These are phyloP conservation scores for Idaea straminata DNA, from an alignment of 2,888 invertebrate species.

Conservation along the genomic window DNA sequence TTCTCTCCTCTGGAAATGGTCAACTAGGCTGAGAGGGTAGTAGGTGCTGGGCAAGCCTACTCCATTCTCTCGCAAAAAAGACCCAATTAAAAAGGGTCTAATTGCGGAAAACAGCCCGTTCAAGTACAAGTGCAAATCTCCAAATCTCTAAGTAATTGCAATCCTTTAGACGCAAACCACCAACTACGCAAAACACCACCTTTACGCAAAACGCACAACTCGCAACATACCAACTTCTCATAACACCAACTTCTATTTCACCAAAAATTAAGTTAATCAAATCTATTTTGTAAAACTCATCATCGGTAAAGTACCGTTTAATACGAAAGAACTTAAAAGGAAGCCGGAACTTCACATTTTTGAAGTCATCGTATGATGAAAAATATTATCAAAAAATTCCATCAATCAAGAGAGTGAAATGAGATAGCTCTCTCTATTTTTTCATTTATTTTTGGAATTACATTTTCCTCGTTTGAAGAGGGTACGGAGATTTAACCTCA, in stretches of 20 bases:
- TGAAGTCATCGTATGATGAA: background rate
- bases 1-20: too few relatives aligned
- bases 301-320: background rate
- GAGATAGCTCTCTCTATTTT: background rate
- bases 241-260: slow-evolving; percentile 13
- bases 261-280: slow-evolving; percentile 5
- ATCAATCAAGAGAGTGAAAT: background rate
- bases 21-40: too few relatives aligned
- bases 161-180: too few relatives aligned
- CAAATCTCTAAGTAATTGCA: too few relatives aligned
- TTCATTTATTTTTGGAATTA: background rate
- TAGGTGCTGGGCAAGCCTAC: too few relatives aligned
- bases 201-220: background rate
- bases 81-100: too few relatives aligned
- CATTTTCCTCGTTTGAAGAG: background rate
- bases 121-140: too few relatives aligned
- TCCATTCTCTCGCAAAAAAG: too few relatives aligned
- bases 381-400: background rate
- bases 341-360: background rate
- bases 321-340: background rate
- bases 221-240: background rate
- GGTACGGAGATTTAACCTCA: background rate
- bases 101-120: too few relatives aligned
- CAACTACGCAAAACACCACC: too few relatives aligned
- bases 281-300: slow-evolving; percentile 11